Base-by-base conservation (phyloP, 2,888 invertebrate genomes). In the Punctoribates punctum region DNA sequence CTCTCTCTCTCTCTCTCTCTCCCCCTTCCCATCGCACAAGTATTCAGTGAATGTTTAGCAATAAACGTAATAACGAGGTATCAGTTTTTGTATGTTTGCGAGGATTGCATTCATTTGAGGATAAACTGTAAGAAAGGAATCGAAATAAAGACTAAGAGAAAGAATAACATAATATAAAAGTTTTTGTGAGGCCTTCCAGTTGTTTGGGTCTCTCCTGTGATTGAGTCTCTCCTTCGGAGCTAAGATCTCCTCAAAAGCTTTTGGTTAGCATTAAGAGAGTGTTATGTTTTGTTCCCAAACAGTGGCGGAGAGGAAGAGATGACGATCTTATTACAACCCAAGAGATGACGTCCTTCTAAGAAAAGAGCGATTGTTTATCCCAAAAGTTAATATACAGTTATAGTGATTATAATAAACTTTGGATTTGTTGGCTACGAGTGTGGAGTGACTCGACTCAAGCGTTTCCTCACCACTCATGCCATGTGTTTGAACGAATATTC, bases 1-100 rank as follows among this genome's bases (percentile, higher is more conserved):
- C 67, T 67, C 67, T 25, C 67, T 38, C 54, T 57, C 73, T 73
- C 73, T 48, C 25, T 25, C 74, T 57, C 74, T 60, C 74, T 54
- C 73, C 25, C 54, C 42, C 54, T 74, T 17, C 54, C 51, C 25
- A 27, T 48, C 34, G 27, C 13, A 51, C 51, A 27, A 11, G 48
- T 20, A 48, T 73, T 73, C 54, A 73, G n/a, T n/a, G n/a, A n/a
- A 42, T 13, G 42, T 42, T 5, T 42, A 42, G 11, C 11, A n/a
- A 42, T 1, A 42, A 42, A 13, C 13, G 42, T 1, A n/a, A 51
- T 51, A 51, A 51, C 20, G 51, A 51, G 20, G 34, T 20, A 51
- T 20, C 51, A 4, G 20, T 51, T 51, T 51, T 51, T 51, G 51
- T 51, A 20, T 51, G 51, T 51, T 51, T 51, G 42, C 51, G 51